These are phyloP conservation scores for Amblyornis subalaris DNA, from an alignment of 2,113 vertebrate genomes.

Conservation along the genomic window DNA sequence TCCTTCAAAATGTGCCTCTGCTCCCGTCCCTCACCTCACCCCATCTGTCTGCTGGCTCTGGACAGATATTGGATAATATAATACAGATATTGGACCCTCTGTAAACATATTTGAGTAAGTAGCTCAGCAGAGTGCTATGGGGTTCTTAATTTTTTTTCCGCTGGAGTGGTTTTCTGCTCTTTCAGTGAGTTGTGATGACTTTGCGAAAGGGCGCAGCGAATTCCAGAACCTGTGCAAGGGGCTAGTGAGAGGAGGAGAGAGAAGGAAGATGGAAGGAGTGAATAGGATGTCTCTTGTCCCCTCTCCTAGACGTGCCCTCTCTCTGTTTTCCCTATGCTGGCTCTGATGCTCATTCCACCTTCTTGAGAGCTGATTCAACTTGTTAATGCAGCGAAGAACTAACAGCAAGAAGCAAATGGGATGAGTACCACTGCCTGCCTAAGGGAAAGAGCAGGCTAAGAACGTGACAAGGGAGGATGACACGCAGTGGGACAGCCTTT, in stretches of 20 bases:
- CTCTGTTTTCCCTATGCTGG: background rate
- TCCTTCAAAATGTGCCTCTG: background rate
- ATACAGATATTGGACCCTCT: background rate
- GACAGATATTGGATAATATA: background rate
- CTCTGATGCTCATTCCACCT: background rate
- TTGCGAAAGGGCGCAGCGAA: background rate
- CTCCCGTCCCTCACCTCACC: background rate
- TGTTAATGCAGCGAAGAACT: background rate
- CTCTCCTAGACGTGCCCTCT: background rate
- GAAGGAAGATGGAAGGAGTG: background rate
- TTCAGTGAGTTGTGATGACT: background rate
- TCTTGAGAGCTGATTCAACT: background rate
- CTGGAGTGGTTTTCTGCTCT: background rate
- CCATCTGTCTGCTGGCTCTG: accelerated
- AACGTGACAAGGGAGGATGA: background rate
- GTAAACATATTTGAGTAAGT: background rate
- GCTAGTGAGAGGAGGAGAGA: background rate
- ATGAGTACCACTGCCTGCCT: background rate
- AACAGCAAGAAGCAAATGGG: background rate
- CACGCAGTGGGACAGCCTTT: background rate
- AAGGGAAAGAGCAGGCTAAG: background rate
- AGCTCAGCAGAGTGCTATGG: background rate
- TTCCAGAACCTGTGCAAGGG: background rate
- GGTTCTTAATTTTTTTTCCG: background rate
- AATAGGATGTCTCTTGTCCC: background rate